Evolutionary conservation across 1,140 invertebrate genomes (phyloP).

Genomic region (Neotoxoptera formosana): DNA sequence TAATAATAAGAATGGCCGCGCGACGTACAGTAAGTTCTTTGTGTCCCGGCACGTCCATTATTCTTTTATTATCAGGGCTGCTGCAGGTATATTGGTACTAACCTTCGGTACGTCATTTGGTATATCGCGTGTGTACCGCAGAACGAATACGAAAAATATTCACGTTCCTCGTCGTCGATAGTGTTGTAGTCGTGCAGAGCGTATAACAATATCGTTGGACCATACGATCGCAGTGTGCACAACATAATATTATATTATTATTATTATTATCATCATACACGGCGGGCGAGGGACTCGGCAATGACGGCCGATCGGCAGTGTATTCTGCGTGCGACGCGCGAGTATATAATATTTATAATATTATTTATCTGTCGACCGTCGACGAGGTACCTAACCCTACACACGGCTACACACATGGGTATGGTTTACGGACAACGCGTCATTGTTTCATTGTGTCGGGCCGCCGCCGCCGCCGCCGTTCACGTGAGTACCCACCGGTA

Average conservation of each 20-base stretch:
- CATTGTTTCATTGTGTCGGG: constrained; percentile 25
- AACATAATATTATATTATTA: too few relatives aligned
- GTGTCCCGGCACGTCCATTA: not conserved
- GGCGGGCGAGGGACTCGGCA: too few relatives aligned
- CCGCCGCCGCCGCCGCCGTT: not conserved
- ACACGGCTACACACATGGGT: not conserved
- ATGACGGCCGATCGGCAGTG: not conserved
- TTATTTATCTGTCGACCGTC: not conserved
- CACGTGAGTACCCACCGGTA: not conserved
- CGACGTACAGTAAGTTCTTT: not conserved
- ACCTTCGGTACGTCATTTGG: not conserved
- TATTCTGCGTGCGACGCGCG: not conserved
- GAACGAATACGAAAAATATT: not conserved
- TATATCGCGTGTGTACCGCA: not conserved
- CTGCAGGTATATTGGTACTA: too few relatives aligned
- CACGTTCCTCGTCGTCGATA: not conserved
- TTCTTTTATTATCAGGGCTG: not conserved
- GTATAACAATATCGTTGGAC: not conserved
- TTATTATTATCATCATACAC: too few relatives aligned
- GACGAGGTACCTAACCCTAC: not conserved
- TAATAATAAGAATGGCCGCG: not conserved
- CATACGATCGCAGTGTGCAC: too few relatives aligned
- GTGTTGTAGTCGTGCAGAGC: not conserved
- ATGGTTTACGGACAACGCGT: not conserved
- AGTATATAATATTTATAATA: not conserved